Conservation (phyloP, 2,113 vertebrate genomes). For the Atherinomorus stipes region DNA sequence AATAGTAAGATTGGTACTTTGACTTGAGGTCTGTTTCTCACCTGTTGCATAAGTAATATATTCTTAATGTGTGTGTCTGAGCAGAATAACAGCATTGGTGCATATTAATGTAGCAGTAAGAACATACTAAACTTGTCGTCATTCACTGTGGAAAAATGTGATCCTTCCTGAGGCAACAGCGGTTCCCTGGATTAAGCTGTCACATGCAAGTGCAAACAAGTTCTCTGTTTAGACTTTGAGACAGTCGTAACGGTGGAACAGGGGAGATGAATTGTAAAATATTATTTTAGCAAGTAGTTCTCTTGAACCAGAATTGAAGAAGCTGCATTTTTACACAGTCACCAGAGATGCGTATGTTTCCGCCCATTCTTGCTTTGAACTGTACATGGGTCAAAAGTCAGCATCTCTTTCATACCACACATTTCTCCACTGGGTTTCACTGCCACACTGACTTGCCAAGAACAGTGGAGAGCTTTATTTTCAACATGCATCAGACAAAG, state of each 20-base stretch:
- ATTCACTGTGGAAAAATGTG: slow-evolving; percentile 10
- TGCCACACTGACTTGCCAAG: background rate
- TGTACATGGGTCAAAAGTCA: slow-evolving; percentile 23
- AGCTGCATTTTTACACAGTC: too few relatives aligned
- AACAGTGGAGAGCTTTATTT: background rate
- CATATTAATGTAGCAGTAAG: background rate
- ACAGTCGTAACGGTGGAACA: too few relatives aligned
- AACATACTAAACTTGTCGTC: background rate
- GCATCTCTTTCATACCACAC: slow-evolving; percentile 20
- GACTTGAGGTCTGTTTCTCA: background rate
- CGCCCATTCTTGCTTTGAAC: background rate
- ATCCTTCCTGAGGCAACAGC: slow-evolving; percentile 6
- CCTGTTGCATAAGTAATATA: background rate
- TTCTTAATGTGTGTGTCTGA: slow-evolving; percentile 7
- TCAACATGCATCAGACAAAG: slow-evolving; percentile 5
- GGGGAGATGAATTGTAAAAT: too few relatives aligned
- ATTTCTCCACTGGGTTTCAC: background rate
- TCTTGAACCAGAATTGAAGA: too few relatives aligned
- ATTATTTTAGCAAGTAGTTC: too few relatives aligned
- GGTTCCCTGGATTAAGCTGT: background rate
- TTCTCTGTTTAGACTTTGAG: background rate
- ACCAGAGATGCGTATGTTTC: slow-evolving; percentile 6
- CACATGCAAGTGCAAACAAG: slow-evolving; percentile 48
- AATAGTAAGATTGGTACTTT: too few relatives aligned
- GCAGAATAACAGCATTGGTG: background rate